Evolutionary conservation across 2,888 invertebrate genomes (phyloP).

Genomic region (Pristionchus mayeri): DNA sequence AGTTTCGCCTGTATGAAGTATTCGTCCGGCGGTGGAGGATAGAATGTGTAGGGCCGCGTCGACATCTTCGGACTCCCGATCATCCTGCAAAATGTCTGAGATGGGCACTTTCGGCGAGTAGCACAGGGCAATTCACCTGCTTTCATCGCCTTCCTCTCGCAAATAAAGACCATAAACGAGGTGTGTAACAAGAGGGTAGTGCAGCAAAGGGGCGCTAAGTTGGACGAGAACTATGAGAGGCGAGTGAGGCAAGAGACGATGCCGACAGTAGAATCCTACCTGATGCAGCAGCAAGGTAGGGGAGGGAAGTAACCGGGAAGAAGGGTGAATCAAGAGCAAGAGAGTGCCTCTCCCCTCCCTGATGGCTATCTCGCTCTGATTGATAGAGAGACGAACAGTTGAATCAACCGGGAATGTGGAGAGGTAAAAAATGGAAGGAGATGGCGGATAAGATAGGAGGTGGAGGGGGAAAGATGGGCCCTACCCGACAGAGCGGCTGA

Average conservation of each 20-base stretch:
- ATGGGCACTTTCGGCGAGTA: not conserved
- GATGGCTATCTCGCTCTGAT: constrained; percentile 41
- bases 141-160: not conserved
- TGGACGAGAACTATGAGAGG: too few species aligned
- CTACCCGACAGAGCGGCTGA: not conserved
- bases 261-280: too few species aligned
- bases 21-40: constrained; percentile 48
- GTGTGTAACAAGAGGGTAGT: not conserved
- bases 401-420: constrained; percentile 1
- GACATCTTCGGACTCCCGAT: constrained; percentile 47
- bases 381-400: constrained; percentile 37
- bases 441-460: constrained; percentile 28
- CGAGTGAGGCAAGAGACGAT: too few species aligned
- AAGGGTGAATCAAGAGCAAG: not conserved
- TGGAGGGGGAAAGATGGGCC: not conserved
- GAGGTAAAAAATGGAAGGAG: constrained; percentile 13
- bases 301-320: not conserved
- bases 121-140: not conserved
- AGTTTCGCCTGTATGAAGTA: constrained; percentile 50
- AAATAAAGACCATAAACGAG: constrained; percentile 19
- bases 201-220: not conserved
- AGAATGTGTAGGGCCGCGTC: constrained; percentile 44
- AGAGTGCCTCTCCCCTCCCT: constrained; percentile 6
- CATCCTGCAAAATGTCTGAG: constrained; percentile 4
- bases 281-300: not conserved